Evolutionary conservation across 2,888 invertebrate species (phyloP), one percentile per base, ranked within the genome.

Genomic region (Morinoia aosen): DNA sequence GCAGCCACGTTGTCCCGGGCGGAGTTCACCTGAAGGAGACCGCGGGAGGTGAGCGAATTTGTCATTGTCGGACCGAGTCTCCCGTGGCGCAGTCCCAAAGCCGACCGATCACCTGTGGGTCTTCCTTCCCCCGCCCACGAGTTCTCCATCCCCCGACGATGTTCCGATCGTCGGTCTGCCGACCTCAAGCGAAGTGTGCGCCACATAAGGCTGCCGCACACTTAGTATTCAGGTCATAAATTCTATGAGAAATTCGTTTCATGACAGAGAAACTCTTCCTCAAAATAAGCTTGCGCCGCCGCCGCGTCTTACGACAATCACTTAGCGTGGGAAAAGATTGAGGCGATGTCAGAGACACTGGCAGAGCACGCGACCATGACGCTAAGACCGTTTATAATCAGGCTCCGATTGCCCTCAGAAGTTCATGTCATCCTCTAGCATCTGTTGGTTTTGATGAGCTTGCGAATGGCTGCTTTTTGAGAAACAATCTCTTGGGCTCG

Each of bases 11-110:
- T 57, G 93, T 93, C 93, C 48, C 93, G 57, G 93, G 93, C n/a
- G 48, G n/a, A 57, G 57, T 25, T 33, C 33, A 48, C 11, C 58
- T 93, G 57, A 56, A 48, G 93, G 16, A n/a, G 57, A 90, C 95
- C 40, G 33, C 95, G 95, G 96, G 96, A 90, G 96, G 95, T 61
- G 76, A 88, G 96, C 95, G 95, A 96, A 96, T 96, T 96, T 96
- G 96, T 96, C 96, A 96, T 96, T 96, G 96, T 96, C 95, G 95
- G 95, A 94, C 95, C 95, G 94, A 25, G 96, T 95, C 64, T 91
- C 96, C 95, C 95, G 96, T 95, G 95, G 96, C 40, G 96, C 95
- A 61, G 91, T 95, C 95, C 95, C 95, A 95, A 91, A 94, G 95
- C 95, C 95, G 95, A 95, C 96, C 95, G 95, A 95, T 95, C 96